Evolutionary conservation across 2,888 invertebrate species (phyloP), one percentile per base, ranked within the genome.

Genomic region (Tanytarsus gracilentus): DNA sequence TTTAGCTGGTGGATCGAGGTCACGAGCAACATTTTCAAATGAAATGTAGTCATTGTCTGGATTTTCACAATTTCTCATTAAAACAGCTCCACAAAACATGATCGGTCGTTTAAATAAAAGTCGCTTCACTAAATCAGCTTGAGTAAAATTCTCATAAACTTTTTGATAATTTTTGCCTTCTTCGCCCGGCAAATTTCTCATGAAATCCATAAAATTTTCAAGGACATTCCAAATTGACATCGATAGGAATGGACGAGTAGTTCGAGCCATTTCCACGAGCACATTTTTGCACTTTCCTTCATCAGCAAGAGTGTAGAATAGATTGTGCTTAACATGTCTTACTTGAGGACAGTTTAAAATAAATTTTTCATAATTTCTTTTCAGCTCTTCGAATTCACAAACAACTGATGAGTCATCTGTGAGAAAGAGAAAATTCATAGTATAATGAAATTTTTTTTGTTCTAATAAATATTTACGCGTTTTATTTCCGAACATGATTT

Each of bases 181-280:
- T 5, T 18, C n/a, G 6, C 30, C 33, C 5, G 52, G 23, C 1
- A 52, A 5, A 6, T 26, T 30, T 11, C 1, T 21, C 52, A 52
- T 52, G 6, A 33, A 33, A 5, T 23, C 26, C 33, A 52, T 52
- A 11, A 18, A 52, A 52, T 23, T 8, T 23, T 30, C 21, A 3
- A 52, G 26, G 9, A 29, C 9, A 9, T 33, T 9, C 9, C 11
- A 52, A 16, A 33, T 23, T 30, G 29, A 29, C 8, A 23, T 18
- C 14, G 52, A 9, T 7, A 52, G 6, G 21, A 52, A 52, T 23
- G 52, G 52, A 30, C 52, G n/a, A 7, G 52, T 52, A 9, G n/a
- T 18, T 11, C 5, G 5, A 9, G 52, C 52, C 52, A 52, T 52
- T 18, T 29, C 21, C 9, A 9, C 30, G 33, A 30, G 11, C 14